A percentile compares a stretch with the other conserved stretches of the same genome.
These are phyloP conservation scores for Epizoanthus stellaris DNA, from an alignment of 92 coral and sea anemone genomes.

Conservation along the genomic window DNA sequence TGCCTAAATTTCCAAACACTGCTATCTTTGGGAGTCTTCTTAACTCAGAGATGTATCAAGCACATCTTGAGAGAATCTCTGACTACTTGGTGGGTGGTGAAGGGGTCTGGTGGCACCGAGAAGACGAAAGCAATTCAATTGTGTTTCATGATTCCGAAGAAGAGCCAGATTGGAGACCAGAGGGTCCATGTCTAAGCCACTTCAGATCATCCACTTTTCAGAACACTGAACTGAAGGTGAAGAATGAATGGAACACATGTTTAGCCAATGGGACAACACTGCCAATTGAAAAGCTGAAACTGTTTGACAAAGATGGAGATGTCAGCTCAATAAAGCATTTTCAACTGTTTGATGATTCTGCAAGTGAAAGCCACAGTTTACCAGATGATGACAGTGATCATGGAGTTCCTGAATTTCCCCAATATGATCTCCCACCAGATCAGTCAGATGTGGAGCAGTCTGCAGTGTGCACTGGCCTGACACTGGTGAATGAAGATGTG, in stretches of 20 bases:
- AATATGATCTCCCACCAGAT: too few species aligned
- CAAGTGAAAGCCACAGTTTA: too few species aligned
- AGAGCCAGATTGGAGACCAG: neutral
- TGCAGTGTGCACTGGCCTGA: too few species aligned
- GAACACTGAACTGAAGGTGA: neutral
- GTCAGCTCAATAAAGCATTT: neutral
- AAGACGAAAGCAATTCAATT: neutral
- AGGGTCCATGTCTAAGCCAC: slow-evolving; percentile 1
- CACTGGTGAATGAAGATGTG: too few species aligned
- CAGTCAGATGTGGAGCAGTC: too few species aligned
- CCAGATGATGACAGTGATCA: too few species aligned
- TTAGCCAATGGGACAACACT: neutral
- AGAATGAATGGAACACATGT: slow-evolving; percentile 13
- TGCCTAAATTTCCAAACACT: neutral
- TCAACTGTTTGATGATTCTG: neutral
- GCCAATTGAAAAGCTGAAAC: neutral
- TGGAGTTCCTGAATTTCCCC: too few species aligned
- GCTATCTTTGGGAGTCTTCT: neutral
- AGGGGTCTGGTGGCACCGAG: slow-evolving; percentile 28
- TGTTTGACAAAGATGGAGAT: neutral
- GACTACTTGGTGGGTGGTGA: slow-evolving; percentile 23
- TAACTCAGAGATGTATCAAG: neutral
- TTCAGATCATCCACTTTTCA: slow-evolving; percentile 21
- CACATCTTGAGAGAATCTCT: slow-evolving; percentile 25
- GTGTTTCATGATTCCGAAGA: slow-evolving; percentile 8